Base-by-base conservation (phyloP, 2,113 vertebrate genomes). In the Chloropsis hardwickii region DNA sequence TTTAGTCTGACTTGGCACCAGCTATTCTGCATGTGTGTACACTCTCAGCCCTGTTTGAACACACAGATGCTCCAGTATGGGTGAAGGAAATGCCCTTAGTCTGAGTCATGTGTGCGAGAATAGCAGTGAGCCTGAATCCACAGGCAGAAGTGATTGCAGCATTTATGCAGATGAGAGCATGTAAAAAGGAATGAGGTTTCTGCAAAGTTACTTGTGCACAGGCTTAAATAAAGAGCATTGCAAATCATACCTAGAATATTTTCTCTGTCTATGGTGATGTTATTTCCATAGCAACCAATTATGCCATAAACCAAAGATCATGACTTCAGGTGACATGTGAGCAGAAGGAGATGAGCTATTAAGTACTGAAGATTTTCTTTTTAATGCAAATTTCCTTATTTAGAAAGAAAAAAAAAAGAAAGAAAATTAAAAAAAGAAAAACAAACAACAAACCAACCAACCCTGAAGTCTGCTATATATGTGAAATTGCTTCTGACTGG, bases 211-310 rank as follows among this genome's bases (percentile, higher is more conserved):
- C 83, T 88, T 64, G 24, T 92, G 69, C 69, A 61, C 11, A 76
- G 54, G 72, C 69, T 93, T 92, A 84, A 95, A 83, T 78, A 93
- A 95, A 90, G 74, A 77, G n/a, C 69, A 69, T 24, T 96, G 82
- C 76, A 93, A 81, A 84, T 95, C 86, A 91, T 61, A 81, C 23
- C 51, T 35, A 6, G 87, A 88, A 71, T 93, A 94, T 93, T 93
- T 96, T 92, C 56, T 40, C 22, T 62, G 8, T 73, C 73, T 94
- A 66, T 88, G 88, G 88, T 94, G 85, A 73, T 70, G 62, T 94
- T 93, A 90, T 92, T 96, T 95, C 96, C 79, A 92, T 92, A 94
- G 96, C 89, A 95, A 95, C 89, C 95, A 95, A 94, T 93, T 94
- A 62, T 82, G 74, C 92, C 33, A 91, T 95, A 94, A 96, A 95